Base-by-base conservation (phyloP, 2,113 vertebrate genomes). In the Malurus melanocephalus region DNA sequence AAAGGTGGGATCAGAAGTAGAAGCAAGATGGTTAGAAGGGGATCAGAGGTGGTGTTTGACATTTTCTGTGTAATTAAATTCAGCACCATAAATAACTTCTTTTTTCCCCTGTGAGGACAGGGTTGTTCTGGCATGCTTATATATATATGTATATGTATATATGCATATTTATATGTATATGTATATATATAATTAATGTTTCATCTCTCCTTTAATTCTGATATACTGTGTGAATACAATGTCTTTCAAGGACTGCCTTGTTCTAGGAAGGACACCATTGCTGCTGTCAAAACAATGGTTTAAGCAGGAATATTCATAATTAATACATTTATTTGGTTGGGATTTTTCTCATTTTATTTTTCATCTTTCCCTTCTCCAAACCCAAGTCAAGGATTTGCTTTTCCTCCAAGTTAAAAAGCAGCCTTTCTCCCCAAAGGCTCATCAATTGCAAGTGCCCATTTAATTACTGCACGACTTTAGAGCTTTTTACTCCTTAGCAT, bases 61-160 rank as follows among this genome's bases (percentile, higher is more conserved):
- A 26, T 71, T 69, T 60, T 65, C 19, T 33, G 9, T 2, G 6
- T 53, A 78, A 51, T 65, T 64, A 45, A 46, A 69, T 52, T 88
- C 55, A 68, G 5, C 30, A 33, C 19, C 0, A 0, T 16, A 51
- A 23, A 8, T 17, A 23, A 1, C 5, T 1, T 13, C 71, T 71
- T 64, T 69, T 8, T 8, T 6, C 6, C 11, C 1, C 0, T 18
- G 7, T 30, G 8, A 61, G 27, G 10, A 57, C 12, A 57, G 13
- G 2, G 2, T 23, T 72, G 12, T 56, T 40, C 30, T 33, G 14
- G 10, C 3, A 21, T 67, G 26, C 2, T 59, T 48, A 22, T 48
- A 48, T 48, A 16, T 48, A 22, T 48, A 11, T 48, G 6, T 46
- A 21, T 46, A 46, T 46, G 19, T 46, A 11, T 46, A 46, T 46